Evolutionary conservation across 2,113 vertebrate genomes (phyloP).

Genomic region (Coracopsis vasa): DNA sequence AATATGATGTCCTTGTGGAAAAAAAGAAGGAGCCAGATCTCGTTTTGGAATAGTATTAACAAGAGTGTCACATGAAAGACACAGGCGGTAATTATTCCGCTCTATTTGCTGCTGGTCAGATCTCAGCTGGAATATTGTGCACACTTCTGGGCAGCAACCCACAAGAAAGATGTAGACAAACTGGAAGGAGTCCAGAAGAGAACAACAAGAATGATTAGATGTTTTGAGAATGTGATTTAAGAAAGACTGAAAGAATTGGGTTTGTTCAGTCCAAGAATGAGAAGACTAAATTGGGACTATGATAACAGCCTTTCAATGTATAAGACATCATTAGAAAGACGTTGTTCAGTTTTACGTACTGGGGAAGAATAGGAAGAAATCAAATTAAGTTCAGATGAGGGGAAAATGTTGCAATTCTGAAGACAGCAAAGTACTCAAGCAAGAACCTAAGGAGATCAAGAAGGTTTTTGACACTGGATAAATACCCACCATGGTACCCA

Average conservation of each 20-base stretch:
- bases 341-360: neutral
- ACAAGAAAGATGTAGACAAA: constrained; percentile 38
- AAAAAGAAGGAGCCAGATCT: neutral
- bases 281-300: constrained; percentile 26
- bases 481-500: neutral
- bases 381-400: neutral
- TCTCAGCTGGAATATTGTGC: constrained; percentile 49
- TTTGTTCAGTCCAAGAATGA: constrained; percentile 6
- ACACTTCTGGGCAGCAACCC: constrained; percentile 33
- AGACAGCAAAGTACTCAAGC: constrained; percentile 13
- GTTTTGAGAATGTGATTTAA: constrained; percentile 45
- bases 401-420: neutral
- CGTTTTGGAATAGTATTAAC: neutral
- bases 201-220: constrained; percentile 41
- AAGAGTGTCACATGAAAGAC: constrained; percentile 27
- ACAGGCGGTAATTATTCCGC: constrained; percentile 52
- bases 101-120: constrained; percentile 55
- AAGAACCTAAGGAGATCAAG: neutral
- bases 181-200: constrained; percentile 35
- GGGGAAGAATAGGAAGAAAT: constrained; percentile 25
- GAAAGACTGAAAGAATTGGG: constrained; percentile 5
- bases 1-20: neutral
- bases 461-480: neutral
- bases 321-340: neutral
- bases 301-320: neutral